phyloP scores from a whole-genome alignment of 1,140 invertebrate genomes.

The Hypothenemus hampei region DNA sequence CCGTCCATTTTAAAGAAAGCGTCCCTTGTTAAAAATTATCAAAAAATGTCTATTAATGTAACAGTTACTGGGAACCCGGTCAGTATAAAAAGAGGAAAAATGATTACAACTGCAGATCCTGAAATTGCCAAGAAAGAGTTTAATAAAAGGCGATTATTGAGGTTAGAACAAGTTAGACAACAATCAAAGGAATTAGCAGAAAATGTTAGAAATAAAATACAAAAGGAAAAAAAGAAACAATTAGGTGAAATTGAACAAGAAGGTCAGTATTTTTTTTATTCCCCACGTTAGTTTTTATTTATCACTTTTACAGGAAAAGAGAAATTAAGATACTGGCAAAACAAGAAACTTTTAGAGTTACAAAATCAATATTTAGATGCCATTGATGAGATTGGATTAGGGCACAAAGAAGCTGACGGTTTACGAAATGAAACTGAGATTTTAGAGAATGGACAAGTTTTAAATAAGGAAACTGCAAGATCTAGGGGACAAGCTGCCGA shows the following conservation, averaged over 20 bases:
- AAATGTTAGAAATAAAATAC: conserved; percentile 47
- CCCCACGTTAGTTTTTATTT: too few relatives aligned
- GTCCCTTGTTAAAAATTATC: too few relatives aligned
- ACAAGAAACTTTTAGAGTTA: conserved; percentile 46
- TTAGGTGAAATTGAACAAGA: conserved; percentile 46
- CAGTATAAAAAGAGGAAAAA: conserved; percentile 46
- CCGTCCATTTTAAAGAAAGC: too few relatives aligned
- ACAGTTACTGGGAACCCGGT: conserved; percentile 50
- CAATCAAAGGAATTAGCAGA: conserved; percentile 52
- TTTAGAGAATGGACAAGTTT: conserved; percentile 36
- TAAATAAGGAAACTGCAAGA: conserved; percentile 42
- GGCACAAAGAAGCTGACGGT: conserved; percentile 45
- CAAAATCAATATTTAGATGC: conserved; percentile 50
- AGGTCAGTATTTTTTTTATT: conserved; percentile 7
- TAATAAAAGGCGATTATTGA: conserved; percentile 51
- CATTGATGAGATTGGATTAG: conserved; percentile 49
- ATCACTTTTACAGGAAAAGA: conserved; percentile 36
- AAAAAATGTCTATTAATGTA: conserved; percentile 51
- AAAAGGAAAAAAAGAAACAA: conserved; percentile 45
- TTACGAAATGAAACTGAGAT: conserved; percentile 41
- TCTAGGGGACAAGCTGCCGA: conserved; percentile 46
- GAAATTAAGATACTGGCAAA: conserved; percentile 45
- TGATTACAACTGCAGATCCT: conserved; percentile 47
- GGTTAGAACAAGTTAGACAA: conserved; percentile 52
- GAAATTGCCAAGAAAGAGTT: conserved; percentile 49